Evolutionary conservation across 2,113 vertebrate genomes (phyloP).

Genomic region (Perca fluviatilis): DNA sequence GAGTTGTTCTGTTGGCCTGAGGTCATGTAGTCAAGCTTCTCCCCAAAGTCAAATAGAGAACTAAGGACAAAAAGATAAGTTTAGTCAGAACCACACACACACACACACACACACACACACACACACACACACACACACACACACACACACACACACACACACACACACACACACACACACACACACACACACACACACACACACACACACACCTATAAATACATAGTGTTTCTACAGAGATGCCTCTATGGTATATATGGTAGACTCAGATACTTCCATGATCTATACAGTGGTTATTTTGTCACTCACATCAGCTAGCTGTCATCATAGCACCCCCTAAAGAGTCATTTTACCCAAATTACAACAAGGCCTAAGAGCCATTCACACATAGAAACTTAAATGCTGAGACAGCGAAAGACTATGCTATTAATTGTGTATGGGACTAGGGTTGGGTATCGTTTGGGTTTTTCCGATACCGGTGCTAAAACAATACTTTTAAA

Average conservation of each 20-base stretch:
- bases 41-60: conserved; percentile 82
- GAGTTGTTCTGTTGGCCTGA: conserved; percentile 77
- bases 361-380: neutral
- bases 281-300: neutral
- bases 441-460: too few species aligned
- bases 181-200: too few species aligned
- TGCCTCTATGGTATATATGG: neutral
- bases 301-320: neutral
- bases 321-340: neutral
- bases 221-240: neutral
- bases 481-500: too few species aligned
- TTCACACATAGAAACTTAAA: neutral
- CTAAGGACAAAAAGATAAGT: conserved; percentile 45
- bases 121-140: too few species aligned
- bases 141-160: too few species aligned
- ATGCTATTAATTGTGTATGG: neutral
- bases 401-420: neutral
- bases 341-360: neutral
- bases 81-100: conserved; percentile 18
- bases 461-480: too few species aligned
- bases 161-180: too few species aligned
- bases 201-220: neutral
- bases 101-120: conserved; percentile 5
- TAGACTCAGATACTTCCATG: neutral
- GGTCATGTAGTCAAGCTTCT: conserved; percentile 78